These are phyloP conservation scores for Trachymyrmex cornetzi DNA, from an alignment of 1,140 invertebrate genomes.

Conservation along the genomic window DNA sequence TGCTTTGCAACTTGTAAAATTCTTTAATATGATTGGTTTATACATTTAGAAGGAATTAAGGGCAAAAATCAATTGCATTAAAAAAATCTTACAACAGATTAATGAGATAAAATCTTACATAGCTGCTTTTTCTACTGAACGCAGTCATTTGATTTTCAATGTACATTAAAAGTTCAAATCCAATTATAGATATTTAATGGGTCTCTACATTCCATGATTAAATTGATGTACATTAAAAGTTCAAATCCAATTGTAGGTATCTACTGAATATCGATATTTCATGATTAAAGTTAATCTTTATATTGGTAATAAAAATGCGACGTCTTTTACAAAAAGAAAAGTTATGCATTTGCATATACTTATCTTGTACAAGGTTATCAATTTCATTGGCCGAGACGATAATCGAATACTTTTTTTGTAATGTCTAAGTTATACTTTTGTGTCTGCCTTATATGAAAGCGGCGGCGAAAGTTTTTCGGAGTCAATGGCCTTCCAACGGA, in stretches of 20 bases:
- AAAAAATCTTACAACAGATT: too few species aligned
- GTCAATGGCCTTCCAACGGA: conserved; percentile 71
- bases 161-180: neutral
- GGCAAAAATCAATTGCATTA: too few species aligned
- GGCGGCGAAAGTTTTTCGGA: conserved; percentile 72
- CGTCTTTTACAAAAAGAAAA: neutral
- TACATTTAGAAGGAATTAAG: too few species aligned
- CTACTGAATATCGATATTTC: neutral
- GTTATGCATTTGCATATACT: neutral
- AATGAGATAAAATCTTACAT: too few species aligned
- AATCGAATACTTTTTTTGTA: conserved; percentile 15
- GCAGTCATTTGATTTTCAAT: neutral
- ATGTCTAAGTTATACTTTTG: conserved; percentile 31
- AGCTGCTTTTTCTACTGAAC: too few species aligned
- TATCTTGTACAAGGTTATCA: neutral
- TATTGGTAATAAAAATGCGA: neutral
- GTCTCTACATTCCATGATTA: neutral
- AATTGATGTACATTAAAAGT: neutral
- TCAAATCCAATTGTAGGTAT: neutral
- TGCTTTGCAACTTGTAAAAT: too few species aligned
- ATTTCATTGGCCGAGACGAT: conserved; percentile 13
- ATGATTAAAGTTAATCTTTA: neutral
- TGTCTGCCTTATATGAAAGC: conserved; percentile 68
- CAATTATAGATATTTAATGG: neutral
- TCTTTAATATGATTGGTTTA: too few species aligned